Conservation (phyloP, 2,113 vertebrate genomes). For the Amphiprion ocellaris region DNA sequence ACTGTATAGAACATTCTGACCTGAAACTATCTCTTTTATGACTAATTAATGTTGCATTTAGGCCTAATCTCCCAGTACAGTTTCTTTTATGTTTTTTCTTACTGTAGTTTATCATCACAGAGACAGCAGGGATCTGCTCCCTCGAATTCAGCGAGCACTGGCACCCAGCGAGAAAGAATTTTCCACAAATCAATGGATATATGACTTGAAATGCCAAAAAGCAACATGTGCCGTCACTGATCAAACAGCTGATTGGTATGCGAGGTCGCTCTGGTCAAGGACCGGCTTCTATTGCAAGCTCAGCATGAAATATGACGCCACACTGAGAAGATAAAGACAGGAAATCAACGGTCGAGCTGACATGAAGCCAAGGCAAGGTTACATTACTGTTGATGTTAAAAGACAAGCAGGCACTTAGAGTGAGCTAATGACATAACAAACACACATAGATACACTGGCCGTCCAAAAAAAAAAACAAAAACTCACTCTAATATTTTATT, state of each 20-base stretch:
- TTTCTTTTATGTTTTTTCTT: slow-evolving; percentile 32
- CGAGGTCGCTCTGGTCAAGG: slow-evolving; percentile 44
- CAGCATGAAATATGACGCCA: slow-evolving; percentile 44
- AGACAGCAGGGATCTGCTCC: slow-evolving; percentile 48
- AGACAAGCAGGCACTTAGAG: neutral
- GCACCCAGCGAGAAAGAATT: slow-evolving; percentile 17
- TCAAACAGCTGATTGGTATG: slow-evolving; percentile 53
- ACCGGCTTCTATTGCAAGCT: slow-evolving; percentile 45
- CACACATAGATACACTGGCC: neutral
- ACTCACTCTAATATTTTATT: too few species aligned
- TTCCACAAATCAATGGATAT: slow-evolving; percentile 40
- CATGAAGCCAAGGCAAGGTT: slow-evolving; percentile 7
- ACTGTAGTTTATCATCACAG: slow-evolving; percentile 34
- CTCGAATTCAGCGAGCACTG: slow-evolving; percentile 6
- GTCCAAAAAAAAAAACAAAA: too few species aligned
- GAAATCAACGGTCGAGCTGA: slow-evolving; percentile 40
- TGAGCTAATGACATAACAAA: neutral
- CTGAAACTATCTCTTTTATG: slow-evolving; percentile 49
- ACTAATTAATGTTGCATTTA: slow-evolving; percentile 64
- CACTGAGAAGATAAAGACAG: slow-evolving; percentile 58
- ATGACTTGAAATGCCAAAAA: slow-evolving; percentile 41
- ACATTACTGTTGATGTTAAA: slow-evolving; percentile 14
- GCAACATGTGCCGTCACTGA: slow-evolving; percentile 33
- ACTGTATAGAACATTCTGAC: slow-evolving; percentile 32
- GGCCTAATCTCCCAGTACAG: slow-evolving; percentile 23